Percentiles rank a stretch among this genome's conserved stretches.
These are phyloP conservation scores for Oreochromis tanganicae DNA, from an alignment of 2,113 vertebrate species.

Conservation along the genomic window DNA sequence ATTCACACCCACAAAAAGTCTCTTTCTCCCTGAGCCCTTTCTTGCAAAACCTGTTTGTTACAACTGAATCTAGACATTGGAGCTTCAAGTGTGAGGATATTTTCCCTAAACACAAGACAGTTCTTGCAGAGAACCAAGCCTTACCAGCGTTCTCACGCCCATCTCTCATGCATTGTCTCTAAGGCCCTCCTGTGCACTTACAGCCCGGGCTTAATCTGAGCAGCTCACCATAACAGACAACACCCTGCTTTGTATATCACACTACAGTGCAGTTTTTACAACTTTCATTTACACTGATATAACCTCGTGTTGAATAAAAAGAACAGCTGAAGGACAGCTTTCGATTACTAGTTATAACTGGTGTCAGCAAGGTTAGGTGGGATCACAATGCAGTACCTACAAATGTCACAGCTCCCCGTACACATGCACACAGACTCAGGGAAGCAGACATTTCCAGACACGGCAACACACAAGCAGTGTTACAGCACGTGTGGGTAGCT, in stretches of 20 bases:
- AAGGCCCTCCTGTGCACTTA: constrained; percentile 55
- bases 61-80: constrained; percentile 71
- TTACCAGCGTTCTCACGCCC: constrained; percentile 70
- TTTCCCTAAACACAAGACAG: constrained; percentile 73
- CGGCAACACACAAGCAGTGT: constrained; percentile 20
- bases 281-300: not conserved
- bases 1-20: constrained; percentile 33
- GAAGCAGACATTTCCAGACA: constrained; percentile 3
- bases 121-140: constrained; percentile 75
- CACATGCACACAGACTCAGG: not conserved
- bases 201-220: constrained; percentile 45
- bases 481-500: constrained; percentile 40
- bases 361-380: not conserved
- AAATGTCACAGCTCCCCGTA: not conserved
- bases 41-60: constrained; percentile 77
- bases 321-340: not conserved
- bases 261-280: not conserved
- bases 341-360: not conserved
- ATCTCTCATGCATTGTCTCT: constrained; percentile 61
- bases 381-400: not conserved
- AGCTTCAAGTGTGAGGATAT: constrained; percentile 71
- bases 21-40: constrained; percentile 57
- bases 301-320: not conserved
- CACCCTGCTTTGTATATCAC: constrained; percentile 30
- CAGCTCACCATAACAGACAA: constrained; percentile 52